These are phyloP conservation scores for Microcebus griseorufus DNA, from an alignment of 2,113 vertebrate genomes.

Conservation along the genomic window DNA sequence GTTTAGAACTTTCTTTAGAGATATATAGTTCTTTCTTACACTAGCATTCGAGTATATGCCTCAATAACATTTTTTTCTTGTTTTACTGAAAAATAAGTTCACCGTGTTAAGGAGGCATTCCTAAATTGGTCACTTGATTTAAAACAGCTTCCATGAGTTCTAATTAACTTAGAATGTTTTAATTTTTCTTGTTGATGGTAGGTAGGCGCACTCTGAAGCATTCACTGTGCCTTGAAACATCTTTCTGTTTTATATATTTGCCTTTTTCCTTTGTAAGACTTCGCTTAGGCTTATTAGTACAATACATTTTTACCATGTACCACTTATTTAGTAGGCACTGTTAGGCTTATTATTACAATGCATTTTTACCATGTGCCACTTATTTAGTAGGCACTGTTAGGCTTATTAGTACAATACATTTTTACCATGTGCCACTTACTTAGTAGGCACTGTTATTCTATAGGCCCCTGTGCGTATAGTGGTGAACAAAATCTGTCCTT, in stretches of 20 bases:
- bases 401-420: background rate
- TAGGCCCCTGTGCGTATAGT: background rate
- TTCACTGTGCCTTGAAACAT: background rate
- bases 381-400: background rate
- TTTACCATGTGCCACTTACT: background rate
- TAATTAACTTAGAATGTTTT: conserved; percentile 44
- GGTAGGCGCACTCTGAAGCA: background rate
- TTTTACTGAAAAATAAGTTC: conserved; percentile 16
- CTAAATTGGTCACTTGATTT: conserved; percentile 9
- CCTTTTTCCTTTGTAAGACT: background rate
- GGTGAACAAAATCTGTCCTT: background rate
- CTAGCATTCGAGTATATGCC: background rate
- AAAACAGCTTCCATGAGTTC: conserved; percentile 1
- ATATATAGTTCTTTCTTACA: background rate
- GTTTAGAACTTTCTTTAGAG: conserved; percentile 3
- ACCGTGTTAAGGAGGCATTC: background rate
- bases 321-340: background rate
- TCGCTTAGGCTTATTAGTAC: conserved; percentile 4
- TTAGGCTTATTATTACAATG: background rate
- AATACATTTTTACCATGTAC: background rate
- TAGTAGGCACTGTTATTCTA: background rate
- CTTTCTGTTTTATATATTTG: background rate
- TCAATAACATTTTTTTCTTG: background rate
- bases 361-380: background rate
- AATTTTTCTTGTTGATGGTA: background rate